phyloP scores from a whole-genome alignment of 2,888 invertebrate species.

The Mythimna ferrago region DNA sequence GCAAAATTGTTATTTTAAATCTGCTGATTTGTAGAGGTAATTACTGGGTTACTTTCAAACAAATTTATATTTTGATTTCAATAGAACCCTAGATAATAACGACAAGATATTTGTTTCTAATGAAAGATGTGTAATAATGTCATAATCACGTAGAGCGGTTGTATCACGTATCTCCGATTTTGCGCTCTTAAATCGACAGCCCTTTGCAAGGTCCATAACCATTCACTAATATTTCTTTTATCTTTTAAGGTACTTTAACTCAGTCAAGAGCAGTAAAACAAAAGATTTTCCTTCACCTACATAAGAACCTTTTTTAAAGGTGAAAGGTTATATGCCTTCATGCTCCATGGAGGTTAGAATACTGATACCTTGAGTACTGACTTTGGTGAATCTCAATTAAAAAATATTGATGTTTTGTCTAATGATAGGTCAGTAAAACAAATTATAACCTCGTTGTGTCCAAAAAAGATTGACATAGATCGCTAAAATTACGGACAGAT shows the following conservation, averaged over 20 bases:
- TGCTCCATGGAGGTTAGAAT: neutral
- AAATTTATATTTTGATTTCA: too few species aligned
- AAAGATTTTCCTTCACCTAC: constrained; percentile 32
- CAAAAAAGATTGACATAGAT: too few species aligned
- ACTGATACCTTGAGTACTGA: constrained; percentile 20
- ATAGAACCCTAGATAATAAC: too few species aligned
- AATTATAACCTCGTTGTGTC: too few species aligned
- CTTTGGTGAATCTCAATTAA: neutral
- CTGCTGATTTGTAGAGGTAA: too few species aligned
- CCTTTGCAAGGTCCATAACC: constrained; percentile 33
- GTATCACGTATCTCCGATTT: too few species aligned
- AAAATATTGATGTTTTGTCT: neutral
- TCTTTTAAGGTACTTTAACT: neutral
- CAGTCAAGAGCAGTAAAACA: constrained; percentile 2
- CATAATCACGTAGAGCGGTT: too few species aligned
- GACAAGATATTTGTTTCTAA: too few species aligned
- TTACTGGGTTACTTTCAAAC: too few species aligned
- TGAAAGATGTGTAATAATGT: too few species aligned
- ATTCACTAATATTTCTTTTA: neutral
- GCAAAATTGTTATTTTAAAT: too few species aligned
- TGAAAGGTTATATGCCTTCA: constrained; percentile 26
- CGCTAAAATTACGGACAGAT: too few species aligned
- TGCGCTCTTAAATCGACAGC: neutral
- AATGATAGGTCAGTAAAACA: neutral
- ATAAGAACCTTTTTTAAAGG: neutral